Percentiles rank a stretch among this genome's conserved stretches.
Evolutionary conservation across 2,797 vertebrate genomes (phyloP).

Genomic region (Darevskia nairensis): DNA sequence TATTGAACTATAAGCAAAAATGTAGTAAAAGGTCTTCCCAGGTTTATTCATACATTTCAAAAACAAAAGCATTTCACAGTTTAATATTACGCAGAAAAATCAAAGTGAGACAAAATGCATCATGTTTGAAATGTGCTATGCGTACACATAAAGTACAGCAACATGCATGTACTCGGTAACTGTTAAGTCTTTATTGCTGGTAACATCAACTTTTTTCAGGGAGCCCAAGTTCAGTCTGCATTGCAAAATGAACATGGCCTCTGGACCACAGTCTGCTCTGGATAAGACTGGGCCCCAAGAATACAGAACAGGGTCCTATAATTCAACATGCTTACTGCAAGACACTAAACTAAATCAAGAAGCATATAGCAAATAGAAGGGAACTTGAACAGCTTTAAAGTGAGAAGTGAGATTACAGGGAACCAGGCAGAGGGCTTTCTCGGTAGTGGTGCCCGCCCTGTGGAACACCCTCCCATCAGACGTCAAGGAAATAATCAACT

Average conservation of each 20-base stretch:
- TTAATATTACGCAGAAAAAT: neutral
- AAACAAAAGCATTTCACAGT: neutral
- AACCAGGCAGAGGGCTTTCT: too few relatives aligned
- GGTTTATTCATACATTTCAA: neutral
- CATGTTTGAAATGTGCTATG: too few relatives aligned
- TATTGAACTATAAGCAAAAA: neutral
- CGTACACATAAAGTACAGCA: neutral
- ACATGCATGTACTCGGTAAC: neutral
- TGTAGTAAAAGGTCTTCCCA: neutral
- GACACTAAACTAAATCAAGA: neutral
- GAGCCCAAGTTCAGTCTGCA: neutral
- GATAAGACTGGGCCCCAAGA: neutral
- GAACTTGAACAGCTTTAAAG: too few relatives aligned
- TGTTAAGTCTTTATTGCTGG: neutral
- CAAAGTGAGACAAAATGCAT: neutral
- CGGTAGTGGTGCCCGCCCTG: too few relatives aligned
- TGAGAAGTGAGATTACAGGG: too few relatives aligned
- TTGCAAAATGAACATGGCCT: neutral
- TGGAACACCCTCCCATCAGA: too few relatives aligned
- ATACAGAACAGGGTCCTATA: neutral
- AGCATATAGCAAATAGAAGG: neutral
- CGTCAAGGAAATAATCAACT: too few relatives aligned
- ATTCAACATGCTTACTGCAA: neutral
- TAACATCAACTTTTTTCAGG: neutral
- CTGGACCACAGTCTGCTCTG: neutral